Evolutionary conservation across 2,797 vertebrate genomes (phyloP).

Genomic region (Schizothorax lantsangensis): DNA sequence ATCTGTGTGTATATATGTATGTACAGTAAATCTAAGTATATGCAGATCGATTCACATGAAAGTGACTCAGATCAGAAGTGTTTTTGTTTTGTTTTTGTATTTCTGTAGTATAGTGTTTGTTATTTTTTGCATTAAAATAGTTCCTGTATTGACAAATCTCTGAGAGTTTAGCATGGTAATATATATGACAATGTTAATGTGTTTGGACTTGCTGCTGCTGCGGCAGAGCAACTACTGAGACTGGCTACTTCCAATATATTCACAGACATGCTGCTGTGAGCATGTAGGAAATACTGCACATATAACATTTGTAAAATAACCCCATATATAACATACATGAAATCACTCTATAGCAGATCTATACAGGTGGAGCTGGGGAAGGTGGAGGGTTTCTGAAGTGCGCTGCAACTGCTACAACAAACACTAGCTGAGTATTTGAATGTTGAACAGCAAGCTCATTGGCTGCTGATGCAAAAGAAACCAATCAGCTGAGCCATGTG

Average conservation of each 20-base stretch:
- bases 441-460: background rate
- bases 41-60: background rate
- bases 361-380: background rate
- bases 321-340: background rate
- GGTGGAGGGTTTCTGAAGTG: background rate
- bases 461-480: background rate
- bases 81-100: slow-evolving; percentile 2
- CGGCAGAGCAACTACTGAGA: background rate
- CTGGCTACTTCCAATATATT: background rate
- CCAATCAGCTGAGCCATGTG: background rate
- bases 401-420: background rate
- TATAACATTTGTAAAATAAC: background rate
- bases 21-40: background rate
- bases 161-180: background rate
- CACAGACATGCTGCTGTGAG: background rate
- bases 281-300: background rate
- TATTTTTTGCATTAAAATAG: background rate
- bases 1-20: background rate
- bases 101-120: background rate
- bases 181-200: background rate
- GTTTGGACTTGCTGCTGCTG: background rate
- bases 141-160: background rate
- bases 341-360: background rate
- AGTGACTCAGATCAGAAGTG: background rate
- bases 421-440: background rate